These are phyloP conservation scores for Cybosia mesomella DNA, from an alignment of 2,888 invertebrate species.

Conservation along the genomic window DNA sequence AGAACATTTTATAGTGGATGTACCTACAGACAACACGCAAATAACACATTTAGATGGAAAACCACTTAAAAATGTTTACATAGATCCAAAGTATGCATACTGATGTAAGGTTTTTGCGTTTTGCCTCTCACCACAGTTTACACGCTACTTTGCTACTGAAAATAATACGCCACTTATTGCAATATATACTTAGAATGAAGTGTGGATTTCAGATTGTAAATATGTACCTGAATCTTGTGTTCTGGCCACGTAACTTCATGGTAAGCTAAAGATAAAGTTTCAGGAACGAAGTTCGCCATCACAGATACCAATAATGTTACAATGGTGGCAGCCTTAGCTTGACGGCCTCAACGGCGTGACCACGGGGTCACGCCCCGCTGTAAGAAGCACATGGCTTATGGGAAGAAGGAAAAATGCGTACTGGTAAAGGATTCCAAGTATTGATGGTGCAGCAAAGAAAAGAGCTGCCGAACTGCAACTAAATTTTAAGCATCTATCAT, in stretches of 20 bases:
- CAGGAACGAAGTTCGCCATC: too few species aligned
- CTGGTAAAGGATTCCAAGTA: too few species aligned
- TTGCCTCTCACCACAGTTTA: background rate
- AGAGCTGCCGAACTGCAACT: too few species aligned
- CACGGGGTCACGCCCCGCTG: too few species aligned
- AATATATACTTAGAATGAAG: background rate
- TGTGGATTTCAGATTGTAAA: background rate
- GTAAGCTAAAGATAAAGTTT: too few species aligned
- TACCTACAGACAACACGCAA: slow-evolving; percentile 10
- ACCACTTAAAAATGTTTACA: slow-evolving; percentile 2
- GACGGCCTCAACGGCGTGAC: too few species aligned
- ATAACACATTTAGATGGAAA: slow-evolving; percentile 10
- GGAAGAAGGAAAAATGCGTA: too few species aligned
- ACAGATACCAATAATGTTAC: too few species aligned
- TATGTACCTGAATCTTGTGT: background rate
- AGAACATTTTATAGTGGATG: slow-evolving; percentile 4
- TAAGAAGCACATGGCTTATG: too few species aligned
- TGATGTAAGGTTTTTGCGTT: background rate
- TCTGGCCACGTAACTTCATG: too few species aligned
- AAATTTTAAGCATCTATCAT: background rate
- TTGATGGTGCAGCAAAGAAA: too few species aligned
- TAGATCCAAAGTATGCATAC: background rate
- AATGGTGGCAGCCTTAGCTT: too few species aligned
- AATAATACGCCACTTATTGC: background rate
- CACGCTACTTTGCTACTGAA: background rate